A percentile compares a stretch with the other conserved stretches of the same genome.
Evolutionary conservation across 2,797 vertebrate species (phyloP).

Genomic region (Clarias laeviceps): DNA sequence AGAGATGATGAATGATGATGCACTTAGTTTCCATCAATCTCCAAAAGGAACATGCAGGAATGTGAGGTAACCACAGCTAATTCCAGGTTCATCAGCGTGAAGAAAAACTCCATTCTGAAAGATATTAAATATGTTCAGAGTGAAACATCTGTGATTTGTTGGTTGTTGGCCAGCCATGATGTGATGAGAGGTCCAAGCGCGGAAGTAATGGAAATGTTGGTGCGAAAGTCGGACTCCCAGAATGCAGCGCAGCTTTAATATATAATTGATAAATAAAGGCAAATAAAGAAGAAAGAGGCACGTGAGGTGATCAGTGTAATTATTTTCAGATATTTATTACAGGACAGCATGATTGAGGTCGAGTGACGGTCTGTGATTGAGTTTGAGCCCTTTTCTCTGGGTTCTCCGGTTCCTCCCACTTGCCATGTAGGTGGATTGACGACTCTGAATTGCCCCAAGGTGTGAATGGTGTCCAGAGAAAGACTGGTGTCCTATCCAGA

Average conservation of each 20-base stretch:
- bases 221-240: background rate
- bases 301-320: background rate
- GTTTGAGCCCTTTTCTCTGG: background rate
- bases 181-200: background rate
- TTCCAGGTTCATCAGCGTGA: constrained; percentile 7
- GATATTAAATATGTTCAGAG: background rate
- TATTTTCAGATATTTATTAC: background rate
- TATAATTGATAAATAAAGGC: background rate
- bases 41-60: constrained; percentile 26
- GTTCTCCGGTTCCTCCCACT: background rate
- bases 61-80: constrained; percentile 2
- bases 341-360: background rate
- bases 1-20: constrained; percentile 68
- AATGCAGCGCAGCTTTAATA: background rate
- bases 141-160: background rate
- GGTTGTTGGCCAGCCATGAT: background rate
- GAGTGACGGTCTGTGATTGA: background rate
- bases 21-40: constrained; percentile 52
- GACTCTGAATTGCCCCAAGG: background rate
- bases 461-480: background rate
- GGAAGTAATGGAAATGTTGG: background rate
- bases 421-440: background rate
- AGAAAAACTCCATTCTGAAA: background rate
- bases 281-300: background rate
- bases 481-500: background rate